phyloP scores from a whole-genome alignment of 2,797 vertebrate genomes.

The Darevskia mixta region DNA sequence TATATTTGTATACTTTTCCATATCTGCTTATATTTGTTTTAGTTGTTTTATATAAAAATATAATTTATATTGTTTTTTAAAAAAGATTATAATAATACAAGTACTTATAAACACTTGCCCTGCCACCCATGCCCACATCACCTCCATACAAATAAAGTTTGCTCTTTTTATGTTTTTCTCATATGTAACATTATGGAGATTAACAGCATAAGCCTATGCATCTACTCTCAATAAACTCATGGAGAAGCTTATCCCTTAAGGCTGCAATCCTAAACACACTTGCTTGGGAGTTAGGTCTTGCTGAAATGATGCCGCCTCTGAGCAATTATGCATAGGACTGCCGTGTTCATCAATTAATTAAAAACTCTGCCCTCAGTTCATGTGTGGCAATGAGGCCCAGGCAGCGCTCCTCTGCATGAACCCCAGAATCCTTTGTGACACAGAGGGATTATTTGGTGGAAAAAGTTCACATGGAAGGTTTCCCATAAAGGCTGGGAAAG shows the following conservation, averaged over 20 bases:
- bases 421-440: neutral
- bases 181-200: neutral
- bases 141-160: neutral
- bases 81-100: no score
- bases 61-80: no score
- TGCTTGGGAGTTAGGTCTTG: neutral
- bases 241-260: neutral
- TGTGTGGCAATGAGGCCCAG: neutral
- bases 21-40: no score
- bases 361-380: neutral
- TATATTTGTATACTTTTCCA: no score
- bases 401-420: neutral
- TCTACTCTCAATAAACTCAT: neutral
- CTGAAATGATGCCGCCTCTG: neutral
- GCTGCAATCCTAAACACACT: neutral
- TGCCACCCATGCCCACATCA: no score
- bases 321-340: neutral
- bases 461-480: neutral
- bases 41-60: no score
- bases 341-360: neutral
- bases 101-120: no score
- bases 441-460: neutral
- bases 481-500: neutral
- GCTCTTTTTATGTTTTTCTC: neutral
- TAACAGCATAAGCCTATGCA: neutral